These are phyloP conservation scores for Bergia puertoricense DNA, from an alignment of 92 coral and sea anemone species.

Conservation along the genomic window DNA sequence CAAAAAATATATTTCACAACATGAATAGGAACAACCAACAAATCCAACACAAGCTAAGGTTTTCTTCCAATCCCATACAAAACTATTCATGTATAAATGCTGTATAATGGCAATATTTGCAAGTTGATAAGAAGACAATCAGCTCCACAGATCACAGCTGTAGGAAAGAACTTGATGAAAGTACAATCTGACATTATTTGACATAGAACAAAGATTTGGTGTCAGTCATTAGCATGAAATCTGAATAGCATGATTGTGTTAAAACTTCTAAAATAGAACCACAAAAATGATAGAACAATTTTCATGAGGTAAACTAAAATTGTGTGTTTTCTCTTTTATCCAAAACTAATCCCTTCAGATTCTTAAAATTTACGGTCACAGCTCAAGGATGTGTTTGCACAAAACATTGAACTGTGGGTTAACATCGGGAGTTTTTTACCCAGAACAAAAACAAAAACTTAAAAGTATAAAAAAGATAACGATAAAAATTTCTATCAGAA, in stretches of 20 bases:
- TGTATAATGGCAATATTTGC: not conserved
- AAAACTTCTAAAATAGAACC: not conserved
- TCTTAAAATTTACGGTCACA: not conserved
- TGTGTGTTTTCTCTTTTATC: not conserved
- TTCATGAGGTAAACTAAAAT: not conserved
- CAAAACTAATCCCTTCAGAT: conserved; percentile 15
- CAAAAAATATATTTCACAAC: not conserved
- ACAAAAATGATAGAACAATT: not conserved
- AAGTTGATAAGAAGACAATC: conserved; percentile 8
- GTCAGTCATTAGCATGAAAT: not conserved
- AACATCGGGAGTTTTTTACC: not conserved
- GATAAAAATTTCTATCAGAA: not conserved
- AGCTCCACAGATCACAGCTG: conserved; percentile 41
- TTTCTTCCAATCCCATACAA: not conserved
- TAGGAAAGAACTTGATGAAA: conserved; percentile 4
- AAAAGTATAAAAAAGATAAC: not conserved
- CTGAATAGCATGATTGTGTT: too few species aligned
- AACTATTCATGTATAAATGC: not conserved
- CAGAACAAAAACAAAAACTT: not conserved
- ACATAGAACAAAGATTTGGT: not conserved
- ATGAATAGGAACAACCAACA: not conserved
- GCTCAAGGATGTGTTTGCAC: not conserved
- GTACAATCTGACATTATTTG: not conserved
- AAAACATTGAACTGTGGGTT: not conserved
- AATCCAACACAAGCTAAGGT: not conserved